Base-by-base conservation (phyloP, 92 coral and sea anemone genomes). In the Heliopora coerulea region DNA sequence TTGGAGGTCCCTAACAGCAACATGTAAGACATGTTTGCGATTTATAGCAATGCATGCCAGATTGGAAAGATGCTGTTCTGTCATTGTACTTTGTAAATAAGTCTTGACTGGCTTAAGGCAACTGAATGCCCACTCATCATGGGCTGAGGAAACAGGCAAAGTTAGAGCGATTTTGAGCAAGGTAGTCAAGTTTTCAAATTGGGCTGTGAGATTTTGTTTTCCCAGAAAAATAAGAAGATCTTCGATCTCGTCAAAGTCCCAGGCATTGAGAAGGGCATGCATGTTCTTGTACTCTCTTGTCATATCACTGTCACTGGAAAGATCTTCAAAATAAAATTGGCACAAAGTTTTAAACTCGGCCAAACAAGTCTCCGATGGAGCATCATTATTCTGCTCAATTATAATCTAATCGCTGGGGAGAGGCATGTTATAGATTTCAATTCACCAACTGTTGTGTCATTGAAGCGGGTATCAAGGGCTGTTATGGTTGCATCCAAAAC, bases 61-160 rank as follows among this genome's bases (percentile, higher is more conserved):
- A 30, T 59, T 59, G 35, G 65, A 59, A 8, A 59, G 65, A 29
- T 35, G 65, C 0, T 8, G 8, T 30, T 59, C 35, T 25, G 65
- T 59, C 62, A 56, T 56, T 56, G 62, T 56, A 56, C 62, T 56
- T 2, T 27, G 62, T 24, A 14, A 1, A 56, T 56, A 56, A 14
- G 62, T 56, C 24, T 56, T 56, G 62, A 56, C 62, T 56, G 23
- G 62, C 28, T 56, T 56, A 24, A 56, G 62, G 62, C 62, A 56
- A 11, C 62, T 56, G 62, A 56, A 56, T 56, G 62, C 33, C 65
- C 65, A 20, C 39, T 59, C 65, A 59, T 59, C 65, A 59, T 59
- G 65, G 8, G 65, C 65, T 30, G 65, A 59, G 39, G 65, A 59
- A 59, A 59, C 39, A 3, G 65, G 65, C 39, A 59, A 59, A 25